Percentiles rank a stretch among this genome's conserved stretches.
These are phyloP conservation scores for Mellivora capensis DNA, from an alignment of 2,113 vertebrate species.

Conservation along the genomic window DNA sequence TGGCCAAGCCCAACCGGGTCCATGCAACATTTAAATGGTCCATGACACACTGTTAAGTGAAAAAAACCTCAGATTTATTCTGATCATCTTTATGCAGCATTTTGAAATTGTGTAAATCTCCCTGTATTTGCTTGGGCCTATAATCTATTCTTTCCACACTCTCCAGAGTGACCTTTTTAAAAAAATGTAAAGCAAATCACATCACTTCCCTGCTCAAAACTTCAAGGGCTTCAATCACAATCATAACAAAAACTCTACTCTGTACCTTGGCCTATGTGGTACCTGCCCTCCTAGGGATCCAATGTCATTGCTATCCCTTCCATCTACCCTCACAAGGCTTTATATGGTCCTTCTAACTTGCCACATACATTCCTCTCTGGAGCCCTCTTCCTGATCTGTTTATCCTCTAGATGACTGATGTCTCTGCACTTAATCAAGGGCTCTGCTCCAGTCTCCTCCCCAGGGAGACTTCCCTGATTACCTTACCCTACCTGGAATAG, in stretches of 20 bases:
- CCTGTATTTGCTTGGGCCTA: neutral
- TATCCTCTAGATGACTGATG: neutral
- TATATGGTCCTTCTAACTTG: too few relatives aligned
- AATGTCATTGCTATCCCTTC: neutral
- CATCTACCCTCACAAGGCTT: too few relatives aligned
- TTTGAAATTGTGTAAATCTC: neutral
- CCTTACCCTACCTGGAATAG: neutral
- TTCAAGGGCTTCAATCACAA: neutral
- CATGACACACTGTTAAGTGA: accelerated
- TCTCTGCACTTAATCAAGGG: accelerated
- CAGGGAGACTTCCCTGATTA: neutral
- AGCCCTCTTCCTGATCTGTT: neutral
- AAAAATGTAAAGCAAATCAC: neutral
- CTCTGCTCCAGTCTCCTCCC: neutral
- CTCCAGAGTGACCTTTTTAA: neutral
- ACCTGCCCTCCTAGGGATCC: neutral
- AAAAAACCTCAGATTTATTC: neutral
- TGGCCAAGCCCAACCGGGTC: too few relatives aligned
- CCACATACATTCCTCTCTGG: neutral
- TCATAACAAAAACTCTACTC: neutral
- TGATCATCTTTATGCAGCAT: neutral
- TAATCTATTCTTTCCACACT: neutral
- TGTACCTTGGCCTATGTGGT: neutral
- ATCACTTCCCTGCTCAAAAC: neutral
- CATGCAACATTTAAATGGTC: neutral